Base-by-base conservation (phyloP, 2,888 invertebrate genomes). In the Notodonta dromedarius region DNA sequence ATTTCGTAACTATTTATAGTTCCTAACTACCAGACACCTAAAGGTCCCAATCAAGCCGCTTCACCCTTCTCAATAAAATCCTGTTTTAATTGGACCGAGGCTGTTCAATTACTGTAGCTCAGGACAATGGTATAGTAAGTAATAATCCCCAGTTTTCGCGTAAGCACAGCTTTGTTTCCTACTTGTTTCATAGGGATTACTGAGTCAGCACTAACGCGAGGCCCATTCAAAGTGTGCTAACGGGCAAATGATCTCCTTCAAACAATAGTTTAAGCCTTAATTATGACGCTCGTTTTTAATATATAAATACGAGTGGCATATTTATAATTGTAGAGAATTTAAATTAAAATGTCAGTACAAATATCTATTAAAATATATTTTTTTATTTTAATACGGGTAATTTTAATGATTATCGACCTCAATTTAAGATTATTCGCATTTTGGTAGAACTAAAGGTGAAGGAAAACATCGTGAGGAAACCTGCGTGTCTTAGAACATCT, bases 41-140 rank as follows among this genome's bases (percentile, higher is more conserved):
- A 9, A 40, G 9, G 8, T 40, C 40, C 5, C 6, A 40, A 40
- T 40, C 4, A 12, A 11, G 12, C 2, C 2, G 9, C 11, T 42
- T 42, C 42, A 42, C 46, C 11, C 4, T 13, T 46, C n/a, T 13
- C 14, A 59, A 60, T 56, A 50, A 67, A 71, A 71, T 63, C 63
- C 68, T 56, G 59, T 71, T 73, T 73, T 74, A 71, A 74, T 73
- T 66, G 59, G 66, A 52, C 52, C 9, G 11, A 60, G 57, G 58
- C 53, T 64, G 55, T 59, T 67, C 54, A 65, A 57, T 60, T 44
- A 32, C 44, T 14, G 42, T 16, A 6, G 54, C n/a, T 44, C 51
- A 14, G 55, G 56, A 71, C 63, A 71, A 72, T 59, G 46, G 59
- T 64, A 57, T 67, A 66, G 66, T 60, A 63, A 65, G 58, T 64